Evolutionary conservation across 2,888 invertebrate genomes (phyloP).

Genomic region (Tetramorium bicarinatum): DNA sequence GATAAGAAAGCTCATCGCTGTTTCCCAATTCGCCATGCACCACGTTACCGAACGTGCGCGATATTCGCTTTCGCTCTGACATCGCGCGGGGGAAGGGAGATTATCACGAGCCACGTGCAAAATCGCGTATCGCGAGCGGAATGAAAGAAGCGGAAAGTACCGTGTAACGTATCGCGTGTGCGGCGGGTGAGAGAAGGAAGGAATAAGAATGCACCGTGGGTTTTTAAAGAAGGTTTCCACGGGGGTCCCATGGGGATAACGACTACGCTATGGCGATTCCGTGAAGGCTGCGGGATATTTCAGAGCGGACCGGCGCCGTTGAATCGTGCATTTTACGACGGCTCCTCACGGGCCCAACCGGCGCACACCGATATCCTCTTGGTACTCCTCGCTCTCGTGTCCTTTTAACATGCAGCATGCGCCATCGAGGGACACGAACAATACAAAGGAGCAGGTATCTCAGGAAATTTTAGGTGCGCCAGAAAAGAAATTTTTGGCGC

Average conservation of each 20-base stretch:
- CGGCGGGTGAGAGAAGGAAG: background rate
- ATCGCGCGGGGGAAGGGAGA: background rate
- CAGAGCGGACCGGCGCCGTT: slow-evolving; percentile 57
- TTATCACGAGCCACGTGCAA: slow-evolving; percentile 43
- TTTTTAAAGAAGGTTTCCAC: slow-evolving; percentile 64
- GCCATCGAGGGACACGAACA: slow-evolving; percentile 36
- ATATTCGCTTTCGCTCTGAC: background rate
- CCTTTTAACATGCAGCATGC: slow-evolving; percentile 44
- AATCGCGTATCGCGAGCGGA: slow-evolving; percentile 38
- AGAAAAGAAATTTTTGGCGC: slow-evolving; percentile 22
- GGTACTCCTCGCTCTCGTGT: background rate
- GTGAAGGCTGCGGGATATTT: slow-evolving; percentile 60
- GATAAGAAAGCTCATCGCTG: slow-evolving; percentile 19
- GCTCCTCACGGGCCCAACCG: slow-evolving; percentile 44
- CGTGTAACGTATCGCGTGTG: slow-evolving; percentile 32
- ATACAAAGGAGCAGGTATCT: slow-evolving; percentile 24
- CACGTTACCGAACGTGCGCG: background rate
- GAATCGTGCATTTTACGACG: slow-evolving; percentile 68
- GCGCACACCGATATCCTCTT: slow-evolving; percentile 47
- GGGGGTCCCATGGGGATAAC: slow-evolving; percentile 62
- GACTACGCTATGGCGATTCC: slow-evolving; percentile 60
- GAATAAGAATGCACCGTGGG: slow-evolving; percentile 22
- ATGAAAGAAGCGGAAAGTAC: slow-evolving; percentile 37
- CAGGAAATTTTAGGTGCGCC: background rate
- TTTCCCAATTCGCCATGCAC: background rate